Base-by-base conservation (phyloP, 1,140 invertebrate species). In the Arctopsyche grandis region DNA sequence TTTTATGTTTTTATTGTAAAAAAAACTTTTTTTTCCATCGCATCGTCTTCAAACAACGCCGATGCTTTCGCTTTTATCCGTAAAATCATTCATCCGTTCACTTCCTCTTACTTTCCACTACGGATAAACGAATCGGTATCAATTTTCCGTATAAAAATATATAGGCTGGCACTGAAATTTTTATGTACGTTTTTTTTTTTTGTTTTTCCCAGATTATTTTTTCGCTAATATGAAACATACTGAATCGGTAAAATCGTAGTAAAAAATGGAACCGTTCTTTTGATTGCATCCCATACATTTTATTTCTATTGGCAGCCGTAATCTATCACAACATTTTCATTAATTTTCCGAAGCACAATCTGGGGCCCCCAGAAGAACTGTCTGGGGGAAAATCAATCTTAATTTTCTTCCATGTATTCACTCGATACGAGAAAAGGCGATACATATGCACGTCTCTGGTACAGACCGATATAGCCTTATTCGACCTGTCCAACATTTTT, bases 271-370 rank as follows among this genome's bases (percentile, higher is more conserved):
- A 71, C 69, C 29, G 69, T 66, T 22, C 63, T 26, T 52, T 21
- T 46, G 69, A 71, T 71, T 71, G 69, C 69, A 71, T 46, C 69
- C 44, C 29, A 66, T 66, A 66, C 63, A 66, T 52, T 29, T 74
- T 75, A 75, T 75, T 75, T 69, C 69, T 46, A 75, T 74, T 46
- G 78, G 69, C 71, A 69, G 56, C 29, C 48, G 79, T 80, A 80
- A 80, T 80, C 74, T 69, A 80, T 80, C 79, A 80, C 66, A 76
- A 73, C 75, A 75, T 48, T 70, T 76, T 80, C 79, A 80, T 80
- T 80, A 80, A 76, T 80, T 70, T 70, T 66, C 73, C 44, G 22
- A 14, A 66, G 73, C 78, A 79, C 70, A 69, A 66, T 69, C 78
- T 75, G 78, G 70, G 22, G 12, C 63, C 26, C 5, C 16, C 46